Percentiles rank a stretch among this genome's conserved stretches.
phyloP scores from a whole-genome alignment of 2,797 vertebrate species.

The Neopelma chrysocephalum region DNA sequence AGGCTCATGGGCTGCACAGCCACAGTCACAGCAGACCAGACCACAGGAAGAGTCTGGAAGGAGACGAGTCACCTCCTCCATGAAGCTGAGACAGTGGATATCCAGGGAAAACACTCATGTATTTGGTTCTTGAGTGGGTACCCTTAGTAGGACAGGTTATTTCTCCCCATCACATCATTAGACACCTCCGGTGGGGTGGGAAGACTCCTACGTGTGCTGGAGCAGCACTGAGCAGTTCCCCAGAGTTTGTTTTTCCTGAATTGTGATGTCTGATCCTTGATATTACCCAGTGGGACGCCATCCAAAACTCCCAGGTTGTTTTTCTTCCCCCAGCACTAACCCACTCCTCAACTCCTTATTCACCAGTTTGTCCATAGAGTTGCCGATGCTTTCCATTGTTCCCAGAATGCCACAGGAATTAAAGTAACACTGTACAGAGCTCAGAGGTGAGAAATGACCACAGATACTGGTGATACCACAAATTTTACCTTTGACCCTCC shows the following conservation, averaged over 20 bases:
- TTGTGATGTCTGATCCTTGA: background rate
- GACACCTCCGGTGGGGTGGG: background rate
- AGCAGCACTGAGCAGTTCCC: background rate
- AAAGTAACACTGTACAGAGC: background rate
- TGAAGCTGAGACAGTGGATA: background rate
- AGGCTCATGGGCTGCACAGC: background rate
- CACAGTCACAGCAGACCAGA: background rate
- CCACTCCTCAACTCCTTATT: background rate
- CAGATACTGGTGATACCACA: accelerated
- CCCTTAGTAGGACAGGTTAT: background rate
- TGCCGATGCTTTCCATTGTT: background rate
- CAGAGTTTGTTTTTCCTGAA: background rate
- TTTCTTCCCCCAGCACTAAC: background rate
- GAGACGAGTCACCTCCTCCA: accelerated
- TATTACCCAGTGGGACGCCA: background rate
- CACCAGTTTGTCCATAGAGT: background rate
- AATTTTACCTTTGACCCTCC: background rate
- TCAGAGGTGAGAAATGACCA: background rate
- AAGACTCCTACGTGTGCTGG: background rate
- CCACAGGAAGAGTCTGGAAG: background rate
- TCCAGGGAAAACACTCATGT: background rate
- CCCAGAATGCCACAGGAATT: background rate
- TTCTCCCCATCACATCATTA: background rate
- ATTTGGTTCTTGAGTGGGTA: background rate
- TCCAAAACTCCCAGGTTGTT: background rate